These are phyloP conservation scores for Laticauda laticaudata DNA, from an alignment of 2,113 vertebrate genomes.

Conservation along the genomic window DNA sequence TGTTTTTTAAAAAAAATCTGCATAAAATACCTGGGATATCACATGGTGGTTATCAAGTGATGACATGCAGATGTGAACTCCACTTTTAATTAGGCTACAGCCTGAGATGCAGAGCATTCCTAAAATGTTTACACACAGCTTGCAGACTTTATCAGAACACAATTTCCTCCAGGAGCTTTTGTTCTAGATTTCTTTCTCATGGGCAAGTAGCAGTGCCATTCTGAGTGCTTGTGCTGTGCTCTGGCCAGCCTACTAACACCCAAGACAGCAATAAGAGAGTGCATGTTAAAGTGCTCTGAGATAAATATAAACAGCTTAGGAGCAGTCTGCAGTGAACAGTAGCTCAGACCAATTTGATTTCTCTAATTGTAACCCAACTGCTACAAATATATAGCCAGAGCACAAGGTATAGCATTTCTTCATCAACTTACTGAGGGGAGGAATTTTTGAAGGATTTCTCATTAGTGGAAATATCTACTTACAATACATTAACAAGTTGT, in stretches of 20 bases:
- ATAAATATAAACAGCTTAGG: conserved; percentile 8
- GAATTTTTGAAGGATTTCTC: neutral
- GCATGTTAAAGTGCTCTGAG: conserved; percentile 3
- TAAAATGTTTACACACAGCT: conserved; percentile 1
- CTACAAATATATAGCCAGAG: neutral
- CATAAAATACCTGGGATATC: neutral
- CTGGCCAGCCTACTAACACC: neutral
- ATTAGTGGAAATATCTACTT: neutral
- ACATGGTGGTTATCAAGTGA: neutral
- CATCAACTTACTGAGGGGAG: neutral
- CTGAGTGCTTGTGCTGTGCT: conserved; percentile 16
- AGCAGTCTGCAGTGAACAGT: neutral
- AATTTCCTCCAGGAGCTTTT: neutral
- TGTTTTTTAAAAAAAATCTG: neutral
- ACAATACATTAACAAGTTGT: neutral
- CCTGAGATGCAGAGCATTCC: neutral
- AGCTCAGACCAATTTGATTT: conserved; percentile 13
- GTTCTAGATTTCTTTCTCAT: conserved; percentile 5
- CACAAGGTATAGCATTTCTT: neutral
- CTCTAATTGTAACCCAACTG: neutral
- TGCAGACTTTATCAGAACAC: neutral
- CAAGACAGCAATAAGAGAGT: neutral
- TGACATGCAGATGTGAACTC: neutral
- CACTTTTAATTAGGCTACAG: neutral
- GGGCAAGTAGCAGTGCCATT: neutral